Conservation (phyloP, 2,797 vertebrate genomes). For the Acropternis orthonyx region DNA sequence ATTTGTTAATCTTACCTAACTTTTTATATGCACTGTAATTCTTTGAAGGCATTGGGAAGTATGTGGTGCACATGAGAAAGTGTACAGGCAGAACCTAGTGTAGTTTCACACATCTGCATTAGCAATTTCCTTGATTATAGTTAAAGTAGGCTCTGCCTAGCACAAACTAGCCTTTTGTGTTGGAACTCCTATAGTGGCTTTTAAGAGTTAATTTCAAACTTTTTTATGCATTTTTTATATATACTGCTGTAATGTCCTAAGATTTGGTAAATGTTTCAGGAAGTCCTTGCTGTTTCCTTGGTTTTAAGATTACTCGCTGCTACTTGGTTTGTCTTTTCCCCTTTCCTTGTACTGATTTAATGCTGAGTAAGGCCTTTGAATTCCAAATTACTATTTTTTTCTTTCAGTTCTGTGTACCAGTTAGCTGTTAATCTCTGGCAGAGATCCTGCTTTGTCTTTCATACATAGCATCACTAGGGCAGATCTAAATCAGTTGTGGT, state of each 20-base stretch:
- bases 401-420: not conserved
- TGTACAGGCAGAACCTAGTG: not conserved
- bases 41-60: not conserved
- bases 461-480: not conserved
- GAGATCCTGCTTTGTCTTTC: not conserved
- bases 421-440: not conserved
- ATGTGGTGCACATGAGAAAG: not conserved
- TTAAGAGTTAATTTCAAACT: not conserved
- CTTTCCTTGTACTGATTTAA: not conserved
- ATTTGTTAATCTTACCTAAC: not conserved
- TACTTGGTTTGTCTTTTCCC: not conserved
- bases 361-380: not conserved
- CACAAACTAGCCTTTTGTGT: not conserved
- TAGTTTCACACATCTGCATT: not conserved
- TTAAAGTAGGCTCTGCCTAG: not conserved
- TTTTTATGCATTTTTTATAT: not conserved
- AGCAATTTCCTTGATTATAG: not conserved
- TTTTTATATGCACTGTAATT: accelerated
- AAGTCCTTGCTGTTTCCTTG: not conserved
- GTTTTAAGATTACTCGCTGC: not conserved
- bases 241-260: not conserved
- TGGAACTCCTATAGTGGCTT: not conserved
- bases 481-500: not conserved
- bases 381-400: not conserved
- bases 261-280: not conserved